phyloP scores from a whole-genome alignment of 2,113 vertebrate genomes.

The Spermophilus dauricus region DNA sequence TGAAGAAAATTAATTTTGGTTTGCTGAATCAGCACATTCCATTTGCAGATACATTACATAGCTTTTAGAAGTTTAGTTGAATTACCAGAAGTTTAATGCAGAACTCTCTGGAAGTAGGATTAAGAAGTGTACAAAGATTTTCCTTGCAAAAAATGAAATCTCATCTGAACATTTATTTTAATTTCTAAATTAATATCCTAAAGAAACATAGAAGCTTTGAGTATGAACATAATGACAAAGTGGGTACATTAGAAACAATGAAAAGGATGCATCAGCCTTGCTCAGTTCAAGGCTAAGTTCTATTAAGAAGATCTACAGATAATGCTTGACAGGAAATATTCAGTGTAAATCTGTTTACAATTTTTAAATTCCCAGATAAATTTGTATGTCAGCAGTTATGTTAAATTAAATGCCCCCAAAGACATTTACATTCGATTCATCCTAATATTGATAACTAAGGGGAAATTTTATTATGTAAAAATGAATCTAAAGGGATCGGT shows the following conservation, averaged over 20 bases:
- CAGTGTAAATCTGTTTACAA: slow-evolving; percentile 32
- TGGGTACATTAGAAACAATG: neutral
- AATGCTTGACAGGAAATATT: slow-evolving; percentile 66
- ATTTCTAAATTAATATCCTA: slow-evolving; percentile 27
- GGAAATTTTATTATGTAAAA: neutral
- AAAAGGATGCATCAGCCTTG: slow-evolving; percentile 42
- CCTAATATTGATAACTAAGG: slow-evolving; percentile 37
- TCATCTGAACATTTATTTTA: slow-evolving; percentile 39
- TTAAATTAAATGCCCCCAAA: slow-evolving; percentile 50
- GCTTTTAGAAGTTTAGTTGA: slow-evolving; percentile 52
- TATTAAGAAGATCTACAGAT: slow-evolving; percentile 64
- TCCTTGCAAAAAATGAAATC: slow-evolving; percentile 59
- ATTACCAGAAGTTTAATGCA: slow-evolving; percentile 60
- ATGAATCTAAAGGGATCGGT: slow-evolving; percentile 31
- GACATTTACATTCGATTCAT: neutral
- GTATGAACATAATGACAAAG: slow-evolving; percentile 14
- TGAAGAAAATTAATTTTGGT: slow-evolving; percentile 51
- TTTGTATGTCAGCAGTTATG: neutral
- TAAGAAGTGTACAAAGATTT: neutral
- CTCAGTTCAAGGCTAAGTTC: slow-evolving; percentile 31
- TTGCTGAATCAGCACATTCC: slow-evolving; percentile 75
- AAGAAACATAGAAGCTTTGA: slow-evolving; percentile 12
- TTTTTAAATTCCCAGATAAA: slow-evolving; percentile 56
- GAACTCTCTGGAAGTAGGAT: slow-evolving; percentile 51
- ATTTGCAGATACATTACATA: slow-evolving; percentile 54